Conservation (phyloP, 2,888 invertebrate genomes). For the Pollenia labialis region DNA sequence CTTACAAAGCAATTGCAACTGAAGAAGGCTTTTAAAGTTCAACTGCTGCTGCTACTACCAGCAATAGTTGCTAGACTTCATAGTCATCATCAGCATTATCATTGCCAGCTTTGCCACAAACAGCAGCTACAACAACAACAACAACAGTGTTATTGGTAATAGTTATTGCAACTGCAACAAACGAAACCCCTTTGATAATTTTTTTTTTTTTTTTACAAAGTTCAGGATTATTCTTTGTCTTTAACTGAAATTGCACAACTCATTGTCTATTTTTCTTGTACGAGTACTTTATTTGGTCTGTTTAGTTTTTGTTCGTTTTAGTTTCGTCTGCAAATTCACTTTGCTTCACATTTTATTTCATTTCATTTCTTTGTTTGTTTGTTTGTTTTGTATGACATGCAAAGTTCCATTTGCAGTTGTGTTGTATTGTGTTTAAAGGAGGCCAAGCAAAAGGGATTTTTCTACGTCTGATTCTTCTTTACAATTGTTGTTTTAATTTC, state of each 20-base stretch:
- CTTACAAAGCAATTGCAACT: slow-evolving; percentile 71
- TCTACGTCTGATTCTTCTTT: slow-evolving; percentile 31
- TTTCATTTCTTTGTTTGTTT: slow-evolving; percentile 44
- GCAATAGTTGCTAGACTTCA: slow-evolving; percentile 19
- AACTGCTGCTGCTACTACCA: slow-evolving; percentile 52
- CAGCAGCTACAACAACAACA: slow-evolving; percentile 17
- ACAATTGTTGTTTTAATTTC: slow-evolving; percentile 55
- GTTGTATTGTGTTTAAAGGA: background rate
- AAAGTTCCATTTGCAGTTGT: slow-evolving; percentile 65
- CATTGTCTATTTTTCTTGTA: slow-evolving; percentile 40
- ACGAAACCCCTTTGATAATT: slow-evolving; percentile 35
- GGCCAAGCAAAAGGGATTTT: slow-evolving; percentile 37
- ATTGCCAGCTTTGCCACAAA: slow-evolving; percentile 11
- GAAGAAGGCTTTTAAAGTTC: slow-evolving; percentile 71
- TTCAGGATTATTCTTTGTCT: slow-evolving; percentile 63
- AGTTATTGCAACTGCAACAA: slow-evolving; percentile 45
- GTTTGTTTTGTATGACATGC: slow-evolving; percentile 67
- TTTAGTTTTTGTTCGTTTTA: background rate
- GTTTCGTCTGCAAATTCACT: slow-evolving; percentile 37
- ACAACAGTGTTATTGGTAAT: background rate
- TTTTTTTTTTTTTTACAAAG: slow-evolving; percentile 29
- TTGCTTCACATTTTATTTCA: slow-evolving; percentile 8
- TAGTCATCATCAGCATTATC: slow-evolving; percentile 13
- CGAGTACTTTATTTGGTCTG: slow-evolving; percentile 7
- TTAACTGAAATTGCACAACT: slow-evolving; percentile 58